A percentile compares a stretch with the other conserved stretches of the same genome.
Conservation (phyloP, 2,113 vertebrate species). For the Laterallus jamaicensis region DNA sequence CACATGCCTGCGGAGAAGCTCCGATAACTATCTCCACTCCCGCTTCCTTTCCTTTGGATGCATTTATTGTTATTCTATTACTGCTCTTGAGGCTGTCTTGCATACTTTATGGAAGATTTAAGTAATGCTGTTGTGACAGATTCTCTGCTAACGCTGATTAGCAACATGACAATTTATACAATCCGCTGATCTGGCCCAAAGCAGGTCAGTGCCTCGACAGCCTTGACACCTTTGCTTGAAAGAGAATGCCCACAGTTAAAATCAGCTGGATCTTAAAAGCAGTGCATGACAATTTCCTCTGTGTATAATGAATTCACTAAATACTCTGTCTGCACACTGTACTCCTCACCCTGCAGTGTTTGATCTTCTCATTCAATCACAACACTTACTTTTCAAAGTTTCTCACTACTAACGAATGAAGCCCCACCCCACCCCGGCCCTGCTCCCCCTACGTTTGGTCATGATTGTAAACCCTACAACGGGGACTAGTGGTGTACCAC, state of each 20-base stretch:
- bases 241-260: not conserved
- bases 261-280: not conserved
- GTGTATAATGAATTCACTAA: not conserved
- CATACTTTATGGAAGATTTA: not conserved
- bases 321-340: not conserved
- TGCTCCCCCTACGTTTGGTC: not conserved
- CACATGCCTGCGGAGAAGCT: not conserved
- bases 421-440: not conserved
- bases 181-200: not conserved
- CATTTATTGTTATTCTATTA: not conserved
- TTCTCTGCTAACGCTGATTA: not conserved
- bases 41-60: not conserved
- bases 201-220: not conserved
- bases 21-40: not conserved
- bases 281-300: not conserved
- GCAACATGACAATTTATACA: not conserved
- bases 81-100: not conserved
- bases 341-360: not conserved
- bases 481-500: not conserved
- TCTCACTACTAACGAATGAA: not conserved
- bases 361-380: not conserved
- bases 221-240: constrained; percentile 4
- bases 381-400: not conserved
- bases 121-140: not conserved
- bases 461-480: not conserved